Conservation (phyloP, 2,888 invertebrate genomes). For the Heliconius aoede region DNA sequence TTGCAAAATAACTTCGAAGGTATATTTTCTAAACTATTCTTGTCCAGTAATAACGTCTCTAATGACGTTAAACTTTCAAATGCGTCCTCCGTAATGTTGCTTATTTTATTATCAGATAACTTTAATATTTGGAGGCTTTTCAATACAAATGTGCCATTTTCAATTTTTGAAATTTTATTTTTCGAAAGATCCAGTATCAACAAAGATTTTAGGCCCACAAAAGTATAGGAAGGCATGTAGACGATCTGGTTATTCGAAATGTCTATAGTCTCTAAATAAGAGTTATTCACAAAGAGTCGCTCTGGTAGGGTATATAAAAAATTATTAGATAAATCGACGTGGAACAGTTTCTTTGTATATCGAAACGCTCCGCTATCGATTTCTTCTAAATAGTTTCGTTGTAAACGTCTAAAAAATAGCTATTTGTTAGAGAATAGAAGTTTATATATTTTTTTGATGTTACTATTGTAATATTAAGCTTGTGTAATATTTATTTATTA, state of each 20-base stretch:
- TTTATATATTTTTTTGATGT: too few species aligned
- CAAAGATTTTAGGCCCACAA: slow-evolving; percentile 83
- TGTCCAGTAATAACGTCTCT: slow-evolving; percentile 81
- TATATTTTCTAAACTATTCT: slow-evolving; percentile 80
- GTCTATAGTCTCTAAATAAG: slow-evolving; percentile 85
- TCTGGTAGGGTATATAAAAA: slow-evolving; percentile 83
- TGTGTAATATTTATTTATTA: too few species aligned
- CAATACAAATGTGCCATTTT: slow-evolving; percentile 84
- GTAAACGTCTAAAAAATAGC: slow-evolving; percentile 83
- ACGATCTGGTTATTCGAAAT: slow-evolving; percentile 86
- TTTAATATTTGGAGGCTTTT: slow-evolving; percentile 85
- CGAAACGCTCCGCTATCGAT: slow-evolving; percentile 83
- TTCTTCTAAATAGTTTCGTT: slow-evolving; percentile 86
- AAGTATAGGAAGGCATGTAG: slow-evolving; percentile 83
- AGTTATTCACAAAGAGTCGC: slow-evolving; percentile 83
- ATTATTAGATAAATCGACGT: slow-evolving; percentile 88
- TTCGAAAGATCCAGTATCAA: slow-evolving; percentile 88
- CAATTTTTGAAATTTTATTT: slow-evolving; percentile 85
- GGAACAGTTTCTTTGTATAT: slow-evolving; percentile 85
- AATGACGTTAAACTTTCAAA: slow-evolving; percentile 80
- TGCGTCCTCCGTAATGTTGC: slow-evolving; percentile 81
- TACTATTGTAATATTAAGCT: too few species aligned
- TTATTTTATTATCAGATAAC: slow-evolving; percentile 87
- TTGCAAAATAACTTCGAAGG: slow-evolving; percentile 76
- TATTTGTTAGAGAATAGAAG: too few species aligned